Base-by-base conservation (phyloP, 2,797 vertebrate species). In the Pteronotus mesoamericanus region DNA sequence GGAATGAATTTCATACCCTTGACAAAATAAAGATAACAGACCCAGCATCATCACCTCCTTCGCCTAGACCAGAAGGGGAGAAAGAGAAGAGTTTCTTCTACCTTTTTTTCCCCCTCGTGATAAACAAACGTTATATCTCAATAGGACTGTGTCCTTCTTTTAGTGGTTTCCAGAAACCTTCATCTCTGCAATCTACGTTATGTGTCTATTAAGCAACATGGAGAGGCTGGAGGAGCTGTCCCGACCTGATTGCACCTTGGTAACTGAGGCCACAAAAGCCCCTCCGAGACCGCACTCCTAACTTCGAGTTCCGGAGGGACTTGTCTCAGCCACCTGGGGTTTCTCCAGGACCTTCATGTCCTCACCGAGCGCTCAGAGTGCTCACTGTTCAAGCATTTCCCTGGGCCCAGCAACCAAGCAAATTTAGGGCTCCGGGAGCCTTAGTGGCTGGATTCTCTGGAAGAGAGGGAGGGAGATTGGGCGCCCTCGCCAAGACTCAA, bases 1-100 rank as follows among this genome's bases (percentile, higher is more conserved):
- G 53, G 95, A 98, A 98, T 96, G 92, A 98, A 96, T 98, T 97
- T 97, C 94, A 97, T 97, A 96, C 96, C 97, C 97, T 97, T 98
- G 94, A 96, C 97, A 98, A 98, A 98, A 98, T 95, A 97, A 29
- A 97, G 97, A 97, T 98, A 98, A 98, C 95, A 94, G 89, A 44
- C 95, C 34, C 42, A 84, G 88, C 89, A 89, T 97, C 93, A 75
- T 46, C 85, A 77, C 91, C 94, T 94, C 86, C 94, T 97, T 96
- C 86, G 82, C 86, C 95, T 16, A 19, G 94, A 39, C 57, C 34
- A 80, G 46, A 93, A 93, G 87, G 94, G 57, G 68, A 80, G 78
- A n/a, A 89, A 42, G 59, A 89, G 51, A 77, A 79, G 68, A 29
- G 24, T 12, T 91, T 83, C 51, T 78, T 85, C 53, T 89, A 57